A percentile compares a stretch with the other conserved stretches of the same genome.
Evolutionary conservation across 1,140 invertebrate genomes (phyloP).

Genomic region (Drosophila hydei): DNA sequence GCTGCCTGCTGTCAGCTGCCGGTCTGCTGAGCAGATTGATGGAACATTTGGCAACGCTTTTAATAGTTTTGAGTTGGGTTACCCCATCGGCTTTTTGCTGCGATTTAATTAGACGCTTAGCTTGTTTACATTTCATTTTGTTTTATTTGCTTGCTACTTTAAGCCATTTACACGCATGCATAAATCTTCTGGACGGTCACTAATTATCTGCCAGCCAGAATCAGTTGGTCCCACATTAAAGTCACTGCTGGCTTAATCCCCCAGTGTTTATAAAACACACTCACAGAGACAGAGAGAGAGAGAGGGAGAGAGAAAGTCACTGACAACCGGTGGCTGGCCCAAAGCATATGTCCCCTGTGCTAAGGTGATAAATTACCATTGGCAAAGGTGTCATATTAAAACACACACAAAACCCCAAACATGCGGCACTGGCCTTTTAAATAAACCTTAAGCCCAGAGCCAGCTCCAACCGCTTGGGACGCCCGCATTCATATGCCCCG

Average conservation of each 20-base stretch:
- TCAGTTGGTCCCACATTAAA: slow-evolving; percentile 75
- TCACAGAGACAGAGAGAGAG: neutral
- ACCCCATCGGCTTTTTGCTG: slow-evolving; percentile 25
- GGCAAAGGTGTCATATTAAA: slow-evolving; percentile 81
- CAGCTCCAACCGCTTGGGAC: neutral
- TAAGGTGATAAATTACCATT: slow-evolving; percentile 80
- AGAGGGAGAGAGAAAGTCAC: neutral
- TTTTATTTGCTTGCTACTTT: slow-evolving; percentile 69
- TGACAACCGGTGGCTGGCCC: slow-evolving; percentile 9
- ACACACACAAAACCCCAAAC: slow-evolving; percentile 71
- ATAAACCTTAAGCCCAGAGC: slow-evolving; percentile 74
- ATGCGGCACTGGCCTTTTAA: slow-evolving; percentile 78
- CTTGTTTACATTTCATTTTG: slow-evolving; percentile 76
- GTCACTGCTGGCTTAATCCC: slow-evolving; percentile 67
- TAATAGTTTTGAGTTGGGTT: slow-evolving; percentile 54
- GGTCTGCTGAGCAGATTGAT: slow-evolving; percentile 57
- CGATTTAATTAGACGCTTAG: slow-evolving; percentile 78
- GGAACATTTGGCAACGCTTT: slow-evolving; percentile 50
- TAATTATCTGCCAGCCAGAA: slow-evolving; percentile 74
- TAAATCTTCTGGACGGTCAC: slow-evolving; percentile 71
- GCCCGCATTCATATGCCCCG: slow-evolving; percentile 12
- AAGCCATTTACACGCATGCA: slow-evolving; percentile 79
- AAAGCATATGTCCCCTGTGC: slow-evolving; percentile 73
- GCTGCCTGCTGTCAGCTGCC: slow-evolving; percentile 18
- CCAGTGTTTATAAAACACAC: slow-evolving; percentile 66